Conservation (phyloP, 2,797 vertebrate genomes). For the Paratrypauchen microcephalus region DNA sequence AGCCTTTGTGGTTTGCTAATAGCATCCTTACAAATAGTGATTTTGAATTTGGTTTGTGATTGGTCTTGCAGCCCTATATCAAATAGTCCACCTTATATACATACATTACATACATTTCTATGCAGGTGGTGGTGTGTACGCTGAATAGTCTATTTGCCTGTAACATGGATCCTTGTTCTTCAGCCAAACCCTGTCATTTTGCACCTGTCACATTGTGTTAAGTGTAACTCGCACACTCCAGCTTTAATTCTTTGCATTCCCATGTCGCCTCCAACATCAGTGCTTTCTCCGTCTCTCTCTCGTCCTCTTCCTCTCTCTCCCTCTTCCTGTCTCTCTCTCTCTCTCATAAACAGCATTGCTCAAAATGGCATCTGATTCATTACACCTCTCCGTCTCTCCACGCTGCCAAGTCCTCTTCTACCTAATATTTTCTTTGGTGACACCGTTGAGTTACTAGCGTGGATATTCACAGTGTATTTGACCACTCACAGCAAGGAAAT, state of each 20-base stretch:
- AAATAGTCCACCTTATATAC: constrained; percentile 47
- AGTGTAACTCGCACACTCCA: constrained; percentile 53
- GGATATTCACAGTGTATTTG: background rate
- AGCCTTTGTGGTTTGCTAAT: no score
- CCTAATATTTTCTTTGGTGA: constrained; percentile 23
- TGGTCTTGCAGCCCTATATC: constrained; percentile 8
- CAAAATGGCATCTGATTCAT: constrained; percentile 69
- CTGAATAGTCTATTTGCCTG: background rate
- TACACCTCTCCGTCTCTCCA: constrained; percentile 40
- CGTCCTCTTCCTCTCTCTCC: no score
- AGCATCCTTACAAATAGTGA: no score
- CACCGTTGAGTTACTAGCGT: background rate
- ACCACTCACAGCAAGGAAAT: background rate
- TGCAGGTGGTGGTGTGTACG: constrained; percentile 6
- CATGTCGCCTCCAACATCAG: constrained; percentile 47
- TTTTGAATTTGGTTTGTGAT: no score
- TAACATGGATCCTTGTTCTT: constrained; percentile 37
- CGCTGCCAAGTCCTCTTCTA: constrained; percentile 28
- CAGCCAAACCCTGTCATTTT: constrained; percentile 68
- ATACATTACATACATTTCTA: constrained; percentile 18
- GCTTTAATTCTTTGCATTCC: constrained; percentile 56
- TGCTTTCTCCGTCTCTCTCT: constrained; percentile 21
- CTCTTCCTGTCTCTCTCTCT: background rate
- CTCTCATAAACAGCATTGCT: constrained; percentile 61
- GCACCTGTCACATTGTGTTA: constrained; percentile 68